phyloP scores from a whole-genome alignment of 2,888 invertebrate species.

The Caenorhabditis zanzibari region DNA sequence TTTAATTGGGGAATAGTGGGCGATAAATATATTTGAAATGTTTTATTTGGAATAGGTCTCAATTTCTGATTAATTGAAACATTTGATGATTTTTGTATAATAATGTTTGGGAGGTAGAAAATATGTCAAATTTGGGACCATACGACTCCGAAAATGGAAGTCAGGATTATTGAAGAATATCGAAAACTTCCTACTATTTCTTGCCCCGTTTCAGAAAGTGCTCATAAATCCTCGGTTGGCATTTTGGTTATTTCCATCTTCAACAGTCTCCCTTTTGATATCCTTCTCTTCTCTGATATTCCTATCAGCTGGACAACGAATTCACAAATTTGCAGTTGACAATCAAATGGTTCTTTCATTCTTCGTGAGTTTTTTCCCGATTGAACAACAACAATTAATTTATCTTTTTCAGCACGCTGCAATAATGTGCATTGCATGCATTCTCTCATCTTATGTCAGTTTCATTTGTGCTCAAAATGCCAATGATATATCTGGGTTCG shows the following conservation, averaged over 20 bases:
- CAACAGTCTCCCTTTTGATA: constrained; percentile 49
- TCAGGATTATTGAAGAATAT: too few species aligned
- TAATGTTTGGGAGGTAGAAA: too few species aligned
- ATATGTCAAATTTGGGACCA: too few species aligned
- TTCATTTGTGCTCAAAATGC: constrained; percentile 65
- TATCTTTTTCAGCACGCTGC: constrained; percentile 64
- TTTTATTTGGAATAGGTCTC: too few species aligned
- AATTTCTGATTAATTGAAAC: too few species aligned
- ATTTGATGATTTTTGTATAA: too few species aligned
- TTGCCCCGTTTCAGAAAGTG: constrained; percentile 67
- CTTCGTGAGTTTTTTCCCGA: constrained; percentile 44
- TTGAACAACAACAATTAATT: background rate
- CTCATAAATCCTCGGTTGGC: constrained; percentile 62
- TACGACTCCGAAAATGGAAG: too few species aligned
- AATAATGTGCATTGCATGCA: constrained; percentile 55
- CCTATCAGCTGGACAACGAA: constrained; percentile 45
- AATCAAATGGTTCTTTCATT: constrained; percentile 59
- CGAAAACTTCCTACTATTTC: too few species aligned
- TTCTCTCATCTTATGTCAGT: constrained; percentile 64
- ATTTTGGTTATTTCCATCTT: constrained; percentile 60
- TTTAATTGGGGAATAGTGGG: background rate
- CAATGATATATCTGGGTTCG: constrained; percentile 57
- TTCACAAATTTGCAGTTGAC: constrained; percentile 58
- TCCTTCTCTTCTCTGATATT: constrained; percentile 57
- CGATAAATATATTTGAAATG: too few species aligned